These are phyloP conservation scores for Plecotus auritus DNA, from an alignment of 2,113 vertebrate genomes.

Conservation along the genomic window DNA sequence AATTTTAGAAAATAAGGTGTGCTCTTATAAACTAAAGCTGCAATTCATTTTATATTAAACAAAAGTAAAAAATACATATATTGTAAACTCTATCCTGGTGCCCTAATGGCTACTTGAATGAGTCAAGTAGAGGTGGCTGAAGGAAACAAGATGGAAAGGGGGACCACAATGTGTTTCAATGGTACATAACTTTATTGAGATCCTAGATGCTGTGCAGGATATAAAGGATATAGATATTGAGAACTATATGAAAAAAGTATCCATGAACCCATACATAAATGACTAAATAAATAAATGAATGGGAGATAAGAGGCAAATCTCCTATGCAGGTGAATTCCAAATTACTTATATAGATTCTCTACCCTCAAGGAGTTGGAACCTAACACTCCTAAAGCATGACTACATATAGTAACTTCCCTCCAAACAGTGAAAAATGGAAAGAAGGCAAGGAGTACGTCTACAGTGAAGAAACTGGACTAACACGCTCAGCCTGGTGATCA, in stretches of 20 bases:
- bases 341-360: background rate
- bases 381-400: background rate
- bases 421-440: background rate
- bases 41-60: background rate
- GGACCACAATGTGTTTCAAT: background rate
- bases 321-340: background rate
- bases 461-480: background rate
- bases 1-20: background rate
- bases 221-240: background rate
- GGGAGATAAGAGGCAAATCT: background rate
- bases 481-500: background rate
- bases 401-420: background rate
- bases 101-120: background rate
- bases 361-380: background rate
- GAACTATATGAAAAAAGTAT: background rate
- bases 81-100: background rate
- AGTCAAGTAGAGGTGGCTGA: background rate
- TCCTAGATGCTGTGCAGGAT: background rate
- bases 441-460: background rate
- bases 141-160: background rate
- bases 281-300: background rate
- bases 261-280: background rate
- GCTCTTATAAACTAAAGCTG: background rate
- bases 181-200: background rate
- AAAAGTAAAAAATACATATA: background rate